Percentiles rank a stretch among this genome's conserved stretches.
phyloP scores from a whole-genome alignment of 2,888 invertebrate genomes.

The Margaritifera margaritifera region DNA sequence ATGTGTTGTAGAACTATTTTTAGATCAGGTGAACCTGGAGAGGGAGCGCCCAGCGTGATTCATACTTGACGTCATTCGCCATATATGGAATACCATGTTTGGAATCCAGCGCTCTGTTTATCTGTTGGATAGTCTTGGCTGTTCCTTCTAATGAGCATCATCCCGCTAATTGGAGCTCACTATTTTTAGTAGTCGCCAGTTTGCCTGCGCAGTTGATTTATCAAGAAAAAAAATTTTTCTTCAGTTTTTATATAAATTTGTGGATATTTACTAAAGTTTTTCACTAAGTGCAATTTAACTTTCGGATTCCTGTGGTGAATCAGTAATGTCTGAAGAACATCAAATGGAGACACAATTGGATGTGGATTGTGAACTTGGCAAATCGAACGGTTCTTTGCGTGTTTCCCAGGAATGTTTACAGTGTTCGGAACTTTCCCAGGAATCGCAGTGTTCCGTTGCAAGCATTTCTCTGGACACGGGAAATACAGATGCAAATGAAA shows the following conservation, averaged over 20 bases:
- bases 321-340: too few species aligned
- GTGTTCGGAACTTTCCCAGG: slow-evolving; percentile 39
- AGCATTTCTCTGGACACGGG: slow-evolving; percentile 27
- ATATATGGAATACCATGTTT: slow-evolving; percentile 63
- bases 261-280: not conserved
- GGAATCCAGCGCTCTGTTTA: slow-evolving; percentile 50
- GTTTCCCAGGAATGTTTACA: slow-evolving; percentile 31
- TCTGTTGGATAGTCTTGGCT: slow-evolving; percentile 31
- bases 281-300: slow-evolving; percentile 1
- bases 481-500: slow-evolving; percentile 25
- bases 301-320: slow-evolving; percentile 9
- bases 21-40: not conserved
- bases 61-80: slow-evolving; percentile 59
- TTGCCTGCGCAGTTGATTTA: too few species aligned
- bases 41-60: not conserved
- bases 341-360: too few species aligned
- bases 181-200: slow-evolving; percentile 23
- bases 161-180: slow-evolving; percentile 31
- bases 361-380: too few species aligned
- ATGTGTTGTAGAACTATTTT: too few species aligned
- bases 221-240: too few species aligned
- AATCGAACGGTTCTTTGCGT: slow-evolving; percentile 5
- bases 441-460: slow-evolving; percentile 30
- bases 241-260: too few species aligned
- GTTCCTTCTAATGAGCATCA: slow-evolving; percentile 25